Base-by-base conservation (phyloP, 2,113 vertebrate species). In the Psettodes erumei region DNA sequence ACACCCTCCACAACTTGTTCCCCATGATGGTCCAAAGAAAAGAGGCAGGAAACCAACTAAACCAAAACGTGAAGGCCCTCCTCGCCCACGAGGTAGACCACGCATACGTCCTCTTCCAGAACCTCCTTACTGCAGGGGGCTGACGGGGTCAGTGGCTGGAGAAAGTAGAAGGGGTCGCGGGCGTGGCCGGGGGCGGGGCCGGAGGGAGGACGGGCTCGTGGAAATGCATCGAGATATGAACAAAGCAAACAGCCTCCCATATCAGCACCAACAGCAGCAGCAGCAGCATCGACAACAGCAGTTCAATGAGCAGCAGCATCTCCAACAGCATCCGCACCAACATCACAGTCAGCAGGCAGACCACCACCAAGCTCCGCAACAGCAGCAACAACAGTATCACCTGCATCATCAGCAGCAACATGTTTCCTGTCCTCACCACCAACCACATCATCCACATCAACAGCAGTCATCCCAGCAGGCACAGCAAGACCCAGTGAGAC, bases 1-100 rank as follows among this genome's bases (percentile, higher is more conserved):
- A 35, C 88, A 91, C 48, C 88, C 89, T 64, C 89, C 0, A 86
- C 95, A 92, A 59, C 80, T 88, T 3, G 72, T 89, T 50, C 75
- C 86, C 4, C 83, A 86, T 0, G 88, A 95, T 0, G 95, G 93
- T 0, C 95, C 96, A 67, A 96, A 97, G 30, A 96, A 96, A 43
- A 90, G 96, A 0, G 96, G 96, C 7, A 93, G 96, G 23, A 96
- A 97, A 35, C 96, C 96, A 30, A 96, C 95, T 38, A 97, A 96
- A 85, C 95, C 96, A 60, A 98, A 98, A 85, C 85, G 96, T 0
- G 96, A 97, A 1, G 96, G 96, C 0, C 96, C 96, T 0, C 96
- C 96, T 4, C 84, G 96, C 0, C 96, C 96, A 0, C 79, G 96
- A 4, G 96, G 96, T 0, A 85, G 96, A 16, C 96, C 96, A 0